A percentile compares a stretch with the other conserved stretches of the same genome.
Evolutionary conservation across 2,797 vertebrate genomes (phyloP).

Genomic region (Sebastes dallii): DNA sequence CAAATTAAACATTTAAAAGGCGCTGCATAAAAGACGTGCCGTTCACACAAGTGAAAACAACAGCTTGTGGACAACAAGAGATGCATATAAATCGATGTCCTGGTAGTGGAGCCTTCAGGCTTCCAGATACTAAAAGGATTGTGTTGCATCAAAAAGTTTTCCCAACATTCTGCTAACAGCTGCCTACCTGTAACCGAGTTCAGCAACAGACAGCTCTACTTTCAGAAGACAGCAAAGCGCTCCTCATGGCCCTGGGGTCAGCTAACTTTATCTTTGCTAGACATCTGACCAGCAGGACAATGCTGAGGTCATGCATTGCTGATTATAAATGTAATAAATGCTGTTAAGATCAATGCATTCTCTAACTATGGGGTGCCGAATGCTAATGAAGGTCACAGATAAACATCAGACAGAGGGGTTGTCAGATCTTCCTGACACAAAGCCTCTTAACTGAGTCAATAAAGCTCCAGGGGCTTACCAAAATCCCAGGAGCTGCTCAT

Average conservation of each 20-base stretch:
- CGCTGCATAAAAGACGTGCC: background rate
- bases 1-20: background rate
- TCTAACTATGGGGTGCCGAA: conserved; percentile 42
- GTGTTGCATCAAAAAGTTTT: background rate
- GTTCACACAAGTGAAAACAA: background rate
- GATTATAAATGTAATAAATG: conserved; percentile 62
- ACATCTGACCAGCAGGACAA: conserved; percentile 56
- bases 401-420: conserved; percentile 56
- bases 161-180: conserved; percentile 13
- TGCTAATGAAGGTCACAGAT: conserved; percentile 68
- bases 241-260: conserved; percentile 19
- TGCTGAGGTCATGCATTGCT: conserved; percentile 47
- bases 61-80: background rate
- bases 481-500: conserved; percentile 32
- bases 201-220: background rate
- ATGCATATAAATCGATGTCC: background rate
- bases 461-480: conserved; percentile 43
- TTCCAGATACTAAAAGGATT: background rate
- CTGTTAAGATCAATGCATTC: conserved; percentile 63
- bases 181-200: conserved; percentile 19
- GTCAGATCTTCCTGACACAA: conserved; percentile 47
- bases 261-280: conserved; percentile 57
- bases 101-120: background rate
- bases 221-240: background rate
- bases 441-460: conserved; percentile 65